Percentiles rank a stretch among this genome's conserved stretches.
Evolutionary conservation across 2,797 vertebrate species (phyloP).

Genomic region (Premnoplex brunnescens): DNA sequence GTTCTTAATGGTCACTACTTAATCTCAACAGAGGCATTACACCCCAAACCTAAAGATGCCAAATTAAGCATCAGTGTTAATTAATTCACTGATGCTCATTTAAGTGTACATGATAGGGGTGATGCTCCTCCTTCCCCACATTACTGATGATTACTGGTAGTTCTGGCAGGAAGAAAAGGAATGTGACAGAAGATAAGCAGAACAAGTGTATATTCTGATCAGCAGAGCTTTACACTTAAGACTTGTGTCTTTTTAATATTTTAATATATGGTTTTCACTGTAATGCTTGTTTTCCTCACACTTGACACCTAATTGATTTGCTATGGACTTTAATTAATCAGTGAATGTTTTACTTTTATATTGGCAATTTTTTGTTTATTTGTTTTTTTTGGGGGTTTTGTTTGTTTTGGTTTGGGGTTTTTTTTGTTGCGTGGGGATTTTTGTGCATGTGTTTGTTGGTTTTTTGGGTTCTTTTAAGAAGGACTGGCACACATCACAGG

Average conservation of each 20-base stretch:
- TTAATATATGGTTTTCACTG: neutral
- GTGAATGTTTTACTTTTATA: neutral
- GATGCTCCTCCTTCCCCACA: neutral
- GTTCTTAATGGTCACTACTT: neutral
- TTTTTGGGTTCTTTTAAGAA: neutral
- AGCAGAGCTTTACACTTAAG: neutral
- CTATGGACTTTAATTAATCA: neutral
- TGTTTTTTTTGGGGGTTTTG: neutral
- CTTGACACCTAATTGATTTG: neutral
- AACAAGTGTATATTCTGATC: neutral
- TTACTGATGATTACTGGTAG: neutral
- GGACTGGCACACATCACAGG: neutral
- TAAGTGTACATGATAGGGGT: neutral
- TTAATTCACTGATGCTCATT: neutral
- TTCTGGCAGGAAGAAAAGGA: neutral
- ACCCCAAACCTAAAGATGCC: neutral
- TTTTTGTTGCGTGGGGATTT: too few relatives aligned
- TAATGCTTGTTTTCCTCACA: neutral
- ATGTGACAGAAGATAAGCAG: neutral
- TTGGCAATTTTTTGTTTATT: neutral
- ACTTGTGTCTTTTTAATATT: neutral
- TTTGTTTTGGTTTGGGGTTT: too few relatives aligned
- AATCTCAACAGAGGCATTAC: neutral
- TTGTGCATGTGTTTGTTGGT: too few relatives aligned
- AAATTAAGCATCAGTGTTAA: neutral